phyloP scores from a whole-genome alignment of 1,140 invertebrate genomes.

The Trinorchestia longiramus region DNA sequence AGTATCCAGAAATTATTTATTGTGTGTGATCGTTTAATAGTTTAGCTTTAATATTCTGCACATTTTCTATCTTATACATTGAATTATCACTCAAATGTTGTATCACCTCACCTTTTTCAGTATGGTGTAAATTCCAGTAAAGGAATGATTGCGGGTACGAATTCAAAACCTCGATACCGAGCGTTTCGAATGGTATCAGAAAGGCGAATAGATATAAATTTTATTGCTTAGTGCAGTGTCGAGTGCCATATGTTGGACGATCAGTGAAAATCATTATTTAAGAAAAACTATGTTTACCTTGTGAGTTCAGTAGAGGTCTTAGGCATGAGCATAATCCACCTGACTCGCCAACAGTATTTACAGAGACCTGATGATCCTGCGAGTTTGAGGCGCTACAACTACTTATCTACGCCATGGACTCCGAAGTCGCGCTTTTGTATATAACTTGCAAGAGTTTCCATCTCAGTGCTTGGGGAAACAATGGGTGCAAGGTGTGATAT shows the following conservation, averaged over 20 bases:
- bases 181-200: not conserved
- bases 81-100: not conserved
- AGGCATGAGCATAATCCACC: not conserved
- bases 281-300: not conserved
- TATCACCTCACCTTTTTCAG: not conserved
- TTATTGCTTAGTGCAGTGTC: not conserved
- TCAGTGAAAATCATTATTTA: not conserved
- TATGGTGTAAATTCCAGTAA: not conserved
- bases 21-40: not conserved
- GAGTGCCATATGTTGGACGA: not conserved
- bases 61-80: not conserved
- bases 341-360: not conserved
- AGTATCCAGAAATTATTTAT: not conserved
- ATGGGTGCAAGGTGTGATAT: too few species aligned
- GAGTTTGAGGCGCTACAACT: too few species aligned
- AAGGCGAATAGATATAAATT: not conserved
- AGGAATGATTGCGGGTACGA: not conserved
- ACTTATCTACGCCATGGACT: not conserved
- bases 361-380: not conserved
- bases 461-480: too few species aligned
- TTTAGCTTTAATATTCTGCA: not conserved
- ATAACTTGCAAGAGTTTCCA: not conserved
- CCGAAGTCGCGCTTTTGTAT: not conserved
- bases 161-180: not conserved
- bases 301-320: not conserved